phyloP scores from a whole-genome alignment of 2,888 invertebrate species.

The Teinopalpus imperialis region DNA sequence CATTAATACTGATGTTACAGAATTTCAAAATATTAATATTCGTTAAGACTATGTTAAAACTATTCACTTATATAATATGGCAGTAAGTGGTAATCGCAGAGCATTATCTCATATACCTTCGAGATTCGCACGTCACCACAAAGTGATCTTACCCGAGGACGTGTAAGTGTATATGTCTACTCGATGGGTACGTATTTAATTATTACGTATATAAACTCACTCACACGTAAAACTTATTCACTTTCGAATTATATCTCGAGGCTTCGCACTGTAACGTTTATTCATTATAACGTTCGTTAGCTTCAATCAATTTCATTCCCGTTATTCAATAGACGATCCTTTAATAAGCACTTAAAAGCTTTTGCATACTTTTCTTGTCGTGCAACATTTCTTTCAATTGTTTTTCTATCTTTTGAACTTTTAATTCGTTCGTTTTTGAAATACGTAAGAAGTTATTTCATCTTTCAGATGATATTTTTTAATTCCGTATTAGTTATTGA shows the following conservation, averaged over 20 bases:
- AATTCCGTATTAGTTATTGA: conserved; percentile 1
- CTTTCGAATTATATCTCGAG: conserved; percentile 2
- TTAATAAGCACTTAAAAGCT: neutral
- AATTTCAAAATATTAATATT: conserved; percentile 54
- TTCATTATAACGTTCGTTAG: conserved; percentile 10
- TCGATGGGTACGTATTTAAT: conserved; percentile 65
- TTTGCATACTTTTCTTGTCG: neutral
- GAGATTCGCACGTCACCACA: conserved; percentile 66
- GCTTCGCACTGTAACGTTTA: conserved; percentile 12
- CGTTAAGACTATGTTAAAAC: conserved; percentile 69
- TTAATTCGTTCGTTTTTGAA: conserved; percentile 9
- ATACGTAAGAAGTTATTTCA: conserved; percentile 8
- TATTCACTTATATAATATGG: conserved; percentile 76
- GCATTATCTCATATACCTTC: conserved; percentile 45
- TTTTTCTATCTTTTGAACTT: conserved; percentile 5
- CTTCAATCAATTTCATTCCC: conserved; percentile 4
- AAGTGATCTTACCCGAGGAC: conserved; percentile 58
- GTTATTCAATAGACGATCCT: conserved; percentile 9
- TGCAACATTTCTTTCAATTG: conserved; percentile 1
- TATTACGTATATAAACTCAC: conserved; percentile 37
- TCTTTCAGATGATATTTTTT: conserved; percentile 9
- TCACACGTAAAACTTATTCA: conserved; percentile 27
- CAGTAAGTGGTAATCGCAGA: conserved; percentile 68
- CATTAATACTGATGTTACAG: conserved; percentile 76
- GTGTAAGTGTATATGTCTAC: conserved; percentile 58